Conservation (phyloP, 2,888 invertebrate species). For the Phlogophora meticulosa region DNA sequence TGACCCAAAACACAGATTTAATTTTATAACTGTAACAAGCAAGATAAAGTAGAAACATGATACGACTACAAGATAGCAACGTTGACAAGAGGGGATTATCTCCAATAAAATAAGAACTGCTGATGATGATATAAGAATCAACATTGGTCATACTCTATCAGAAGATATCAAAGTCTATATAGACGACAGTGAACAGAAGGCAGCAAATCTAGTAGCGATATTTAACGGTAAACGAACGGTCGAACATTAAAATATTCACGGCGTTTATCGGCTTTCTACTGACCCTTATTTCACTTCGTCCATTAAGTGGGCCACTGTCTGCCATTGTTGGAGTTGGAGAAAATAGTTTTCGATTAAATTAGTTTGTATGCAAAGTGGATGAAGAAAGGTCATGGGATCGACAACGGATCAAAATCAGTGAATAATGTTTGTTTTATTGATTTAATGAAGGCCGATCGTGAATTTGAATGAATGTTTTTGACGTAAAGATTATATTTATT, state of each 20-base stretch:
- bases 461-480: too few relatives aligned
- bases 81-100: background rate
- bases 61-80: background rate
- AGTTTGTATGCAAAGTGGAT: conserved; percentile 22
- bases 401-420: background rate
- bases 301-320: conserved; percentile 61
- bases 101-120: background rate
- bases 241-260: conserved; percentile 56
- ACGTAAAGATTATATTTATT: too few relatives aligned
- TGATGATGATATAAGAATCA: background rate
- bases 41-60: background rate
- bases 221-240: conserved; percentile 29
- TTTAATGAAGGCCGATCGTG: too few relatives aligned
- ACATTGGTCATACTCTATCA: too few relatives aligned
- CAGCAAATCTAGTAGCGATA: conserved; percentile 10
- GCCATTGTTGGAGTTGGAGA: conserved; percentile 37
- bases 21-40: background rate
- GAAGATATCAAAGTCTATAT: too few relatives aligned
- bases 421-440: background rate
- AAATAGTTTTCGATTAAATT: conserved; percentile 35
- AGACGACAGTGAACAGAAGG: background rate
- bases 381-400: conserved; percentile 3
- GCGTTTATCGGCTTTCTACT: conserved; percentile 66
- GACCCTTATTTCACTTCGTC: conserved; percentile 66
- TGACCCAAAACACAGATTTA: background rate